A percentile compares a stretch with the other conserved stretches of the same genome.
Conservation (phyloP, 2,888 invertebrate species). For the Orthosia incerta region DNA sequence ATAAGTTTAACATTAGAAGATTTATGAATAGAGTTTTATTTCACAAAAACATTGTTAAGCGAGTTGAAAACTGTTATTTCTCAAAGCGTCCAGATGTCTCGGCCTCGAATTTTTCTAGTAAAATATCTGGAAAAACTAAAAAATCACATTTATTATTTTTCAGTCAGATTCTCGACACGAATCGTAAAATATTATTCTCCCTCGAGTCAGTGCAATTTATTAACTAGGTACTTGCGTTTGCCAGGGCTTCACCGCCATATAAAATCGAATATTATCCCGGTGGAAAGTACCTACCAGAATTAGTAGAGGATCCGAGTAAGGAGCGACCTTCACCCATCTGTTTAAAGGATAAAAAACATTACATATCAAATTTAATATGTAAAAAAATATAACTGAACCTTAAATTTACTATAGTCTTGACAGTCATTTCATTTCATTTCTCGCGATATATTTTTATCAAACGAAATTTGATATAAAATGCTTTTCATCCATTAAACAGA, state of each 20-base stretch:
- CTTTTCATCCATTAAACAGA: no score
- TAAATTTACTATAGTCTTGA: no score
- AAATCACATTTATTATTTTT: background rate
- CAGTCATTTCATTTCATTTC: no score
- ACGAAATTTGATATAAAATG: no score
- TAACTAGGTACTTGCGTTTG: background rate
- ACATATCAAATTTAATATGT: no score
- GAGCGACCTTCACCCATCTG: no score
- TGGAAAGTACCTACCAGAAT: no score
- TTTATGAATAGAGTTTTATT: constrained; percentile 22
- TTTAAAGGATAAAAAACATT: no score
- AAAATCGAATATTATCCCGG: no score
- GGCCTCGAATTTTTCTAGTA: background rate
- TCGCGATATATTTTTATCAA: no score
- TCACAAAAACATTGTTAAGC: constrained; percentile 13
- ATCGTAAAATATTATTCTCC: background rate
- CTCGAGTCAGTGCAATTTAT: background rate
- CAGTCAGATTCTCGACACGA: background rate
- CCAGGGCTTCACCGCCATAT: background rate
- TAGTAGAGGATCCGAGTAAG: no score
- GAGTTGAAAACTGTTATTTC: constrained; percentile 19
- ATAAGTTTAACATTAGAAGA: constrained; percentile 16
- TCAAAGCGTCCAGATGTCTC: constrained; percentile 13
- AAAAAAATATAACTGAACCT: no score
- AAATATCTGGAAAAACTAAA: background rate